Evolutionary conservation across 2,797 vertebrate genomes (phyloP), one percentile per base, ranked within the genome.

Genomic region (Acipenser ruthenus): DNA sequence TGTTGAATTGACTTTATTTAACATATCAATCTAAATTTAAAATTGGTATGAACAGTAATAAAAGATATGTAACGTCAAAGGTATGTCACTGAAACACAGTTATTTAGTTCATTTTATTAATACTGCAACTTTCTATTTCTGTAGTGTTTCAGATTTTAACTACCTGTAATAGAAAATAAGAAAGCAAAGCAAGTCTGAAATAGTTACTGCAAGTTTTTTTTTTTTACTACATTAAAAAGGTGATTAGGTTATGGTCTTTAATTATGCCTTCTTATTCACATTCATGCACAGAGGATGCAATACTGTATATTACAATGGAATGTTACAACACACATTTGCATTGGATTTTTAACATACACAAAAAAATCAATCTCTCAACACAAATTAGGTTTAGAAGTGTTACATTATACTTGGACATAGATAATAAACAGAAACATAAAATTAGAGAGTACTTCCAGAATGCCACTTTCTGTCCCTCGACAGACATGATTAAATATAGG

Each of bases 151-250:
- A 23, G 23, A 23, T 23, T 23, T 23, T 23, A 23, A 23, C 23
- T 23, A 23, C 23, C 23, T 23, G 23, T 37, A 37, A 37, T 4
- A 37, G 23, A 37, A 37, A 37, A 37, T 37, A 37, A 37, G 23
- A 37, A 37, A 37, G 23, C 2, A 37, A 37, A 37, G 23, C 23
- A 37, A 37, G 23, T 37, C 23, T 2, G 2, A 58, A 58, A 58
- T 8, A 8, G 11, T 8, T 53, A 53, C 2, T 11, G 13, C 55
- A 10, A 58, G 12, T 58, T n/a, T 6, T n/a, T 58, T 58, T n/a
- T 58, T 11, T 58, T 58, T 58, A 58, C 58, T 58, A 12, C 55
- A 58, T 15, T 58, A n/a, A 11, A 58, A 58, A 58, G 55, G 55
- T n/a, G 12, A 58, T 7, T 58, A 12, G 10, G 13, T 58, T 58